These are phyloP conservation scores for Mus spretus DNA, from an alignment of 2,797 vertebrate genomes.

Conservation along the genomic window DNA sequence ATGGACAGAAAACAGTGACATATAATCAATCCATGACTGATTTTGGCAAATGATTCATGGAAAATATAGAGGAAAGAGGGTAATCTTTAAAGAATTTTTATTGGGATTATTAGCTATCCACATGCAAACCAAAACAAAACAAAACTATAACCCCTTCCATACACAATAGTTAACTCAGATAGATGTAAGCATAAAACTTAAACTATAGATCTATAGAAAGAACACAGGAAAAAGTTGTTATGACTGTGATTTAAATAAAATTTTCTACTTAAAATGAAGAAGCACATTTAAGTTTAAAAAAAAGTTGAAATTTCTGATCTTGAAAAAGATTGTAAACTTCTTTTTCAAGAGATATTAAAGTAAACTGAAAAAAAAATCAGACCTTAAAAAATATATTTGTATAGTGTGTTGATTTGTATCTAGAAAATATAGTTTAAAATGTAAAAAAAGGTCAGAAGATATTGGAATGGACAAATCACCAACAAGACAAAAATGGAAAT, in stretches of 20 bases:
- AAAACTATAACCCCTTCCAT: neutral
- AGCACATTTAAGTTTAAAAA: neutral
- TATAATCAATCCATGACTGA: neutral
- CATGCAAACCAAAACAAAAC: neutral
- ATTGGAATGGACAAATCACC: neutral
- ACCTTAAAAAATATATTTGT: neutral
- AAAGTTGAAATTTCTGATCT: neutral
- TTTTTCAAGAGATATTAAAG: neutral
- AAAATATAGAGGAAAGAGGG: neutral
- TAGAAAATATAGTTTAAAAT: neutral
- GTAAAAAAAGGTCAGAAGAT: neutral
- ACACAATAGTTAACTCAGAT: neutral
- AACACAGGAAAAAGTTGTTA: neutral
- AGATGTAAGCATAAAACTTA: neutral
- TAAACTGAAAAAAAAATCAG: neutral
- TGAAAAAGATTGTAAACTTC: slow-evolving; percentile 36
- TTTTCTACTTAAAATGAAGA: neutral
- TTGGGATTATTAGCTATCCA: neutral
- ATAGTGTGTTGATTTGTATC: neutral
- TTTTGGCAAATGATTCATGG: slow-evolving; percentile 7
- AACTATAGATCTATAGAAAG: neutral
- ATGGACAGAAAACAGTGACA: neutral
- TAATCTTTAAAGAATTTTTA: slow-evolving; percentile 27
- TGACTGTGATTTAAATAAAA: neutral
- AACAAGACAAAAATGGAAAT: neutral